Percentiles rank a stretch among this genome's conserved stretches.
Evolutionary conservation across 2,888 invertebrate genomes (phyloP).

Genomic region (Orthosia gothica): DNA sequence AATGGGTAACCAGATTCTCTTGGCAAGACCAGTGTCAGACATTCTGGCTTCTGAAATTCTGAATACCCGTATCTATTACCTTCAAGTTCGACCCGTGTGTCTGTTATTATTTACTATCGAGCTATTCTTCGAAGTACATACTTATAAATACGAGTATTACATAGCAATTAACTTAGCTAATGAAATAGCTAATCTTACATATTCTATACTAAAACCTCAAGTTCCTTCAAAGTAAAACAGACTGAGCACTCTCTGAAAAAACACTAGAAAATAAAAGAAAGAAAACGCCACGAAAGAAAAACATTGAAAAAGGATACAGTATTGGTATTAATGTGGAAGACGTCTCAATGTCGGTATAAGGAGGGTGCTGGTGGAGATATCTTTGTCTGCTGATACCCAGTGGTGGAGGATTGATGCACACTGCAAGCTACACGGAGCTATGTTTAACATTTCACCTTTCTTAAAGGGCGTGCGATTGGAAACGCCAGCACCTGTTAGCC

Average conservation of each 20-base stretch:
- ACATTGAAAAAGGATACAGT: constrained; percentile 56
- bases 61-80: no score
- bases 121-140: no score
- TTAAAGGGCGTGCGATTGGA: no score
- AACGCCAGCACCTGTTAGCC: no score
- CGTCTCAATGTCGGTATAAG: constrained; percentile 83
- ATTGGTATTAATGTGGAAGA: constrained; percentile 77
- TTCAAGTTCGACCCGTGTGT: no score
- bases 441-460: no score
- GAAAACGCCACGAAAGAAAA: constrained; percentile 35
- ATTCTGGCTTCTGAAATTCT: no score
- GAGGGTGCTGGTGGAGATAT: constrained; percentile 75
- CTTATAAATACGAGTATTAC: not conserved
- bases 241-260: constrained; percentile 16
- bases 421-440: constrained; percentile 43
- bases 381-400: constrained; percentile 77
- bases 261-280: constrained; percentile 19
- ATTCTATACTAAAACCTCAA: not conserved
- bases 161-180: not conserved
- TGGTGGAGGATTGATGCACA: constrained; percentile 54
- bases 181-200: not conserved
- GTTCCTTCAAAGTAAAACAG: constrained; percentile 9
- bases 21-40: no score
- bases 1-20: no score
- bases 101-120: no score